Percentiles rank a stretch among this genome's conserved stretches.
Evolutionary conservation across 2,797 vertebrate genomes (phyloP).

Genomic region (Micropoecilia bifurca): DNA sequence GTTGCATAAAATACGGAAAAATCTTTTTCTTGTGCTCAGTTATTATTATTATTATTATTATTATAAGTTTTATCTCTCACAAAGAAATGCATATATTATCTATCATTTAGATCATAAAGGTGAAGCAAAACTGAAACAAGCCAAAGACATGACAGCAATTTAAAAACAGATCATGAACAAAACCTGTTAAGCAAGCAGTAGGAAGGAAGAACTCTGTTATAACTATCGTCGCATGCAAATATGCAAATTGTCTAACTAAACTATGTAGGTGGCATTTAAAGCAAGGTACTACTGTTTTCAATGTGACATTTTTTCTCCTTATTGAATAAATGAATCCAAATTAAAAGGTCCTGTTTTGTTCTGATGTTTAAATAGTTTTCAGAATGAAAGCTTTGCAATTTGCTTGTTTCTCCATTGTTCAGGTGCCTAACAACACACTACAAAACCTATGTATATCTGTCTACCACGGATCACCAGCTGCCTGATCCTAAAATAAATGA

Average conservation of each 20-base stretch:
- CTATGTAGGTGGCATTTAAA: too few species aligned
- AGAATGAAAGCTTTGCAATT: not conserved
- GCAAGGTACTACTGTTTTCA: too few species aligned
- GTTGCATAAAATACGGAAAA: not conserved
- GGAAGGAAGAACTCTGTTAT: not conserved
- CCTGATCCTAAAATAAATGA: not conserved
- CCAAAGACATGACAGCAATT: not conserved
- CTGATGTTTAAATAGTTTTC: not conserved
- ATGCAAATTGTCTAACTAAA: not conserved
- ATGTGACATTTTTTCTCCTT: too few species aligned
- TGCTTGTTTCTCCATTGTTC: too few species aligned
- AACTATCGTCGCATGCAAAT: not conserved
- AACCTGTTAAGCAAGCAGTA: not conserved
- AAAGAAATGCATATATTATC: not conserved
- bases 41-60: not conserved
- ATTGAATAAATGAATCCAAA: not conserved
- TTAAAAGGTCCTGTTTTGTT: not conserved
- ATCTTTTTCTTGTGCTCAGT: not conserved
- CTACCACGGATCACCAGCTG: not conserved
- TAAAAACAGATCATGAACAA: not conserved
- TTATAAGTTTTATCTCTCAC: not conserved
- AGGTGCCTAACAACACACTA: too few species aligned
- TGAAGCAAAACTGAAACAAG: not conserved
- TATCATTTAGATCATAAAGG: not conserved
- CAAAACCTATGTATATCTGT: too few species aligned